These are phyloP conservation scores for Meriones unguiculatus DNA, from an alignment of 2,113 vertebrate species.

Conservation along the genomic window DNA sequence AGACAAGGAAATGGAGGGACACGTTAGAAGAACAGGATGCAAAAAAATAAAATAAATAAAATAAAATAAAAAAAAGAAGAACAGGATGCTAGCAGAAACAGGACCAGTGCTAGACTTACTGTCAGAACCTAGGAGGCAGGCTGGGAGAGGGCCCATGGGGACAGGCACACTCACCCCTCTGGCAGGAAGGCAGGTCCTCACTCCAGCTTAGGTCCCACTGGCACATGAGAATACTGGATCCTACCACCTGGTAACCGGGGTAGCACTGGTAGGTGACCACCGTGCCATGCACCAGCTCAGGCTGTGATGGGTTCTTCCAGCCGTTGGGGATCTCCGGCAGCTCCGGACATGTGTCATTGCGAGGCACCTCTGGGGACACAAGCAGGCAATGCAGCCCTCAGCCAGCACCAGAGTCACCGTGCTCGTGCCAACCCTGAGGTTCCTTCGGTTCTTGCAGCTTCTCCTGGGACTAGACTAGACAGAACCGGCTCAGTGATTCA, in stretches of 20 bases:
- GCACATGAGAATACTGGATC: constrained; percentile 96
- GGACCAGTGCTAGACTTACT: not conserved
- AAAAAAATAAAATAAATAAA: no score
- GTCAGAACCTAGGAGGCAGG: not conserved
- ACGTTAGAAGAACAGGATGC: not conserved
- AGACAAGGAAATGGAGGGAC: not conserved
- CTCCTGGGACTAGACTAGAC: not conserved
- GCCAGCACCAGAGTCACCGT: not conserved
- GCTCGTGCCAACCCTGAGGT: not conserved
- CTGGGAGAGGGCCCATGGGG: rapidly evolving
- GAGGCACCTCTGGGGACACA: constrained; percentile 91
- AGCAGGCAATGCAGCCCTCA: not conserved
- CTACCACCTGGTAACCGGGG: constrained; percentile 93
- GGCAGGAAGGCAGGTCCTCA: constrained; percentile 93
- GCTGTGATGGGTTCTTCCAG: constrained; percentile 96
- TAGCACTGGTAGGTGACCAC: constrained; percentile 98
- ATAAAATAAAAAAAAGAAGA: no score
- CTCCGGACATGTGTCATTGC: constrained; percentile 97
- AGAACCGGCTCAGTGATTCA: not conserved
- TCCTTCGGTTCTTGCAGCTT: not conserved
- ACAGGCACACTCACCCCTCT: constrained; percentile 89
- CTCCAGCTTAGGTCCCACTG: constrained; percentile 99
- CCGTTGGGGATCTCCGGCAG: constrained; percentile 95
- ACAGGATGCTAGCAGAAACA: not conserved
- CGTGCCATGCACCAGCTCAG: constrained; percentile 95